phyloP scores from a whole-genome alignment of 2,797 vertebrate genomes.

The Scyliorhinus canicula region DNA sequence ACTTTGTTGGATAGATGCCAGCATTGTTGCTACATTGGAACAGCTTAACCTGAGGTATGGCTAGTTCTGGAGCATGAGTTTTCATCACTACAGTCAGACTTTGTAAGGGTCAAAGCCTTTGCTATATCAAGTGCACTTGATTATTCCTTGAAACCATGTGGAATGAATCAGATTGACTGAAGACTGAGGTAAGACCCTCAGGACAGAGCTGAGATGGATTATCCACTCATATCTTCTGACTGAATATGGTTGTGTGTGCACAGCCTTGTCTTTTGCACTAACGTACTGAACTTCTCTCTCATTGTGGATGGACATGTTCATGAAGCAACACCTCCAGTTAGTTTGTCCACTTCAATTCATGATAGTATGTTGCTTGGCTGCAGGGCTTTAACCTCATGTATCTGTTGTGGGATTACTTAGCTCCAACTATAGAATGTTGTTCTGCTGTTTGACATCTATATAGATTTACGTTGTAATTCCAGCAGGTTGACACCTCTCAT shows the following conservation, averaged over 20 bases:
- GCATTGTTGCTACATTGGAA: not conserved
- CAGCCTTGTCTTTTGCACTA: not conserved
- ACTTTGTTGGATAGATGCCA: not conserved
- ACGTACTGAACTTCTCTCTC: not conserved
- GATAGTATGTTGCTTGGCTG: not conserved
- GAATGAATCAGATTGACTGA: not conserved
- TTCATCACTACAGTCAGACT: no score
- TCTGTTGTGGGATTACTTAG: not conserved
- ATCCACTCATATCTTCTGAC: not conserved
- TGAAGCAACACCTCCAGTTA: not conserved
- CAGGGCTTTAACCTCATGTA: not conserved
- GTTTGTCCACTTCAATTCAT: not conserved
- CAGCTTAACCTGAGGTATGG: not conserved
- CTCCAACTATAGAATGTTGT: not conserved
- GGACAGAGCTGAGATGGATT: not conserved
- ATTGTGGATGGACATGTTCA: not conserved
- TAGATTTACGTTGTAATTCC: not conserved
- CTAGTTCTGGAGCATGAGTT: not conserved
- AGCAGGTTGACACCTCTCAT: not conserved
- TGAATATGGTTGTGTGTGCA: not conserved
- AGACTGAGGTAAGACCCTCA: not conserved
- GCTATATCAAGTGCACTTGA: not conserved
- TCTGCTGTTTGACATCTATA: not conserved
- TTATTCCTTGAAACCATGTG: not conserved
- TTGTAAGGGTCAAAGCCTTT: not conserved